Conservation (phyloP, 2,797 vertebrate species). For the Schizopygopsis malacanthus region DNA sequence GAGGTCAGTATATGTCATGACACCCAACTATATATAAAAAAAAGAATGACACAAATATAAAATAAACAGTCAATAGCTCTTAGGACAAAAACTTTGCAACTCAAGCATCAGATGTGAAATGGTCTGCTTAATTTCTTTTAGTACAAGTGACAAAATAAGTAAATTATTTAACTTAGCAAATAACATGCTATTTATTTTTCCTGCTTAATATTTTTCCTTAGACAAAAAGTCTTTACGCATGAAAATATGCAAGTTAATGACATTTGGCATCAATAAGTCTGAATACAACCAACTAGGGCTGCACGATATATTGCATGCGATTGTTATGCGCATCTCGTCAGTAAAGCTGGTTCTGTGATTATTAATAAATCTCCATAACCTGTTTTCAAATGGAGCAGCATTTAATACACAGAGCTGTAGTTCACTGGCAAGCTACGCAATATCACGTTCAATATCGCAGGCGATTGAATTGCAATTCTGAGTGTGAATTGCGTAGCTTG, state of each 20-base stretch:
- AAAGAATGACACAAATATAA: background rate
- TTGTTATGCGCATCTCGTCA: no score
- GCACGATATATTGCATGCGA: no score
- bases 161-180: background rate
- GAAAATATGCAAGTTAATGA: background rate
- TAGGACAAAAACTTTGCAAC: background rate
- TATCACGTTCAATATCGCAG: no score
- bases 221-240: background rate
- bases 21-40: conserved; percentile 84
- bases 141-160: background rate
- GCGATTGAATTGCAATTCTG: no score
- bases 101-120: background rate
- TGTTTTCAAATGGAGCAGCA: no score
- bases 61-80: background rate
- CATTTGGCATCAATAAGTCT: background rate
- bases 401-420: no score
- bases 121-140: background rate
- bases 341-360: no score
- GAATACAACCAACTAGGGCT: background rate
- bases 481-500: no score
- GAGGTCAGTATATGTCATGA: conserved; percentile 93
- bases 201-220: background rate
- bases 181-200: background rate
- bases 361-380: no score
- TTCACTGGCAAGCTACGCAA: no score